Evolutionary conservation across 2,113 vertebrate species (phyloP).

Genomic region (Acanthisitta chloris): DNA sequence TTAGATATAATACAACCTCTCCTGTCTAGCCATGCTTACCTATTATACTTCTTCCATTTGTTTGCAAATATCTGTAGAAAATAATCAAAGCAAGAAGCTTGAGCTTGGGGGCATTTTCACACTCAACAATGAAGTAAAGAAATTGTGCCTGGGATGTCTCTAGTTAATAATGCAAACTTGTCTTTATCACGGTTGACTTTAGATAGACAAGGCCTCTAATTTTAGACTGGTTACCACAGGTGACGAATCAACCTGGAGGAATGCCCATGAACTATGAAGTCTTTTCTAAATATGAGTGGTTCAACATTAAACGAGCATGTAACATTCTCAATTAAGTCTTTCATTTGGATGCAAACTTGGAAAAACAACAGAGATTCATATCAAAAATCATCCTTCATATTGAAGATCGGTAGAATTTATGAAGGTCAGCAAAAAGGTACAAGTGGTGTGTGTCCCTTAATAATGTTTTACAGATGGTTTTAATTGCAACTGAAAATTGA

Average conservation of each 20-base stretch:
- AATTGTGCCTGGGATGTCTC: background rate
- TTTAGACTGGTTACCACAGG: background rate
- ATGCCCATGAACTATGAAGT: background rate
- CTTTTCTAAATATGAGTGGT: background rate
- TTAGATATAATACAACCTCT: background rate
- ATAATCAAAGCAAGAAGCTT: background rate
- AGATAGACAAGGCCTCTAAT: background rate
- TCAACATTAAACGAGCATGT: background rate
- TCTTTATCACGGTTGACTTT: background rate
- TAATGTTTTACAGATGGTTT: background rate
- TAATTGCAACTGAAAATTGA: background rate
- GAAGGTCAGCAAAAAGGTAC: background rate
- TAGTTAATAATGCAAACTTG: background rate
- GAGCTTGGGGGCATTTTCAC: background rate
- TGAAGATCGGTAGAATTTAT: background rate
- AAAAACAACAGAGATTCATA: background rate
- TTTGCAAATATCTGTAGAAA: background rate
- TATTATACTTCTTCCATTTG: background rate
- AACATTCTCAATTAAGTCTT: background rate
- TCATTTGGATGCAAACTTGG: background rate
- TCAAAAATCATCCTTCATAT: background rate
- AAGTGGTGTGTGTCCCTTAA: background rate
- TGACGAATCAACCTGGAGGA: background rate
- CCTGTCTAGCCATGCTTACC: background rate
- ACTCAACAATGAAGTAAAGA: background rate